Evolutionary conservation across 2,888 invertebrate genomes (phyloP), one percentile per base, ranked within the genome.

Genomic region (Agrotis exclamationis): DNA sequence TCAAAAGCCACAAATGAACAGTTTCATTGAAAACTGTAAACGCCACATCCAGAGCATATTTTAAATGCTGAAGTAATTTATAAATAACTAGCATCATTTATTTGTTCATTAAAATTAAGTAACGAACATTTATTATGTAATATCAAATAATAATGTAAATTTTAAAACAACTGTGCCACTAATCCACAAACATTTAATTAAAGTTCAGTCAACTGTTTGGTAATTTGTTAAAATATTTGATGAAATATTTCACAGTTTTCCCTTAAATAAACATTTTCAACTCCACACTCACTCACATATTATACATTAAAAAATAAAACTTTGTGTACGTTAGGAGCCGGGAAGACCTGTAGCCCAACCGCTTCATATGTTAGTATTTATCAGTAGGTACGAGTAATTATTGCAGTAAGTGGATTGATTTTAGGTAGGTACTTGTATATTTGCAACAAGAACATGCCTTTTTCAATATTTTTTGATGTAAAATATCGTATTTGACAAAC

Each of bases 1-100:
- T 28, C 22, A 68, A 64, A 64, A 70, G 50, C 67, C 63, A 78
- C 66, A 70, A 65, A 66, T 66, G 24, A 67, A 59, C 57, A 51
- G 63, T 72, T 79, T 48, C 33, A 79, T 63, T 75, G 63, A 79
- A 74, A 62, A 72, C 79, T 63, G 79, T 63, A 54, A 79, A 72
- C 58, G 72, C 13, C 1, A 24, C 24, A 53, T 16, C 50, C 44
- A 18, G 5, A 63, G 18, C 63, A 72, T 63, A 24, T 78, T 53
- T 69, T 63, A 74, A 76, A 76, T 18, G 24, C 14, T 50, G 28
- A 22, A 77, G 50, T 70, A 60, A 70, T 56, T 69, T n/a, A 77
- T 70, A 47, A 54, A 60, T 71, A 47, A 78, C 28, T 28, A 22
- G 20, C 16, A 24, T 56, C 13, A 33, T 33, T n/a, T 22, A 48